phyloP scores from a whole-genome alignment of 1,140 invertebrate genomes.

The Drosophila erecta region DNA sequence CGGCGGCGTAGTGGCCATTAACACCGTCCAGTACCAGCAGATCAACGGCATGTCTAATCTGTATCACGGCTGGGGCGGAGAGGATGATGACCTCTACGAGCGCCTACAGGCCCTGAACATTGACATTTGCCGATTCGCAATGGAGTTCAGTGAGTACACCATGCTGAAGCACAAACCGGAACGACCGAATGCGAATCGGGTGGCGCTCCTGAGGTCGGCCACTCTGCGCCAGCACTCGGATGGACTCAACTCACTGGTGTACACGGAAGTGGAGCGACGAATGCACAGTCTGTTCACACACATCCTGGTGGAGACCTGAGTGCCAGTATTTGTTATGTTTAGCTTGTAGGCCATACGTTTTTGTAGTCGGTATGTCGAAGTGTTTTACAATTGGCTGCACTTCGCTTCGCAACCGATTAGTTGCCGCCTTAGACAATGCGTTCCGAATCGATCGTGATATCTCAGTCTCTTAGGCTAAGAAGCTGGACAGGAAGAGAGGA shows the following conservation, averaged over 20 bases:
- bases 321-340: constrained; percentile 54
- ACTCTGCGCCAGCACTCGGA: constrained; percentile 87
- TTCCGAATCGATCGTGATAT: constrained; percentile 41
- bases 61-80: constrained; percentile 95
- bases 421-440: constrained; percentile 35
- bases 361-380: constrained; percentile 27
- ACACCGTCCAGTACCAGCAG: constrained; percentile 89
- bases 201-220: constrained; percentile 82
- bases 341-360: constrained; percentile 60
- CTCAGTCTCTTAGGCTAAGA: constrained; percentile 44
- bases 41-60: constrained; percentile 95
- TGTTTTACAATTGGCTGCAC: constrained; percentile 43
- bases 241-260: constrained; percentile 90
- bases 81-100: constrained; percentile 95
- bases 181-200: constrained; percentile 65
- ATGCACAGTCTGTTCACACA: constrained; percentile 87
- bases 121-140: constrained; percentile 89
- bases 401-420: constrained; percentile 26
- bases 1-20: constrained; percentile 91
- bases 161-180: constrained; percentile 91
- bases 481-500: neutral
- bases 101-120: constrained; percentile 86
- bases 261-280: constrained; percentile 86
- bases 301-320: constrained; percentile 86
- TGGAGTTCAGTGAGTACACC: constrained; percentile 90